These are phyloP conservation scores for Dipodomys spectabilis DNA, from an alignment of 2,113 vertebrate species.

Conservation along the genomic window DNA sequence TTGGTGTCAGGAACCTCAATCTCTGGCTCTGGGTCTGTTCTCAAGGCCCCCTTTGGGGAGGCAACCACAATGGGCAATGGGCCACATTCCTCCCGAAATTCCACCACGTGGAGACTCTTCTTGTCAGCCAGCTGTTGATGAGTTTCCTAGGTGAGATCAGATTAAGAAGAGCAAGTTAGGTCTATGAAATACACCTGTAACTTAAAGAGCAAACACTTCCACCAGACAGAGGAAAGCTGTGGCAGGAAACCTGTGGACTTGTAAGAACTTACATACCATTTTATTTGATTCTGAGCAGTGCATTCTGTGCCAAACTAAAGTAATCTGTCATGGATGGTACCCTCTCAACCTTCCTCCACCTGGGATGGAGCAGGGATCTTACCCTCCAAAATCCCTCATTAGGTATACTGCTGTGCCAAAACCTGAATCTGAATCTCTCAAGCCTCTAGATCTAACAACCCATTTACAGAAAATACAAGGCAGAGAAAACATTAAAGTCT, in stretches of 20 bases:
- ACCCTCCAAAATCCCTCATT: neutral
- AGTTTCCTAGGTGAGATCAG: conserved; percentile 88
- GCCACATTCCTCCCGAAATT: conserved; percentile 91
- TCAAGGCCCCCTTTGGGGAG: conserved; percentile 82
- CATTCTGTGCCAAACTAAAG: neutral
- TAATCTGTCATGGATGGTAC: neutral
- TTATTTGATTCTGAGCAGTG: neutral
- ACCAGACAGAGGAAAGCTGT: neutral
- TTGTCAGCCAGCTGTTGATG: conserved; percentile 91
- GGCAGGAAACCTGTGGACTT: neutral
- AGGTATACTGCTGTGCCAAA: too few relatives aligned
- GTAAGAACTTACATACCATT: neutral
- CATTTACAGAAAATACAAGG: too few relatives aligned
- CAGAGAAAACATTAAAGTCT: neutral
- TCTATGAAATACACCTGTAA: neutral
- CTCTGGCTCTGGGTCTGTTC: conserved; percentile 85
- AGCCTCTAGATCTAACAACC: too few relatives aligned
- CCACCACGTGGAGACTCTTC: conserved; percentile 93
- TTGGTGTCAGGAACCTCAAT: conserved; percentile 88
- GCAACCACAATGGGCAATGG: conserved; percentile 93
- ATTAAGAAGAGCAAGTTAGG: neutral
- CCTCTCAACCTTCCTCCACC: neutral
- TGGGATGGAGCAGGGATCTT: neutral
- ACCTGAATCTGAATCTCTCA: neutral
- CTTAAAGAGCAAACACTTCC: neutral